phyloP scores from a whole-genome alignment of 2,888 invertebrate species.

The Julus scanicus region DNA sequence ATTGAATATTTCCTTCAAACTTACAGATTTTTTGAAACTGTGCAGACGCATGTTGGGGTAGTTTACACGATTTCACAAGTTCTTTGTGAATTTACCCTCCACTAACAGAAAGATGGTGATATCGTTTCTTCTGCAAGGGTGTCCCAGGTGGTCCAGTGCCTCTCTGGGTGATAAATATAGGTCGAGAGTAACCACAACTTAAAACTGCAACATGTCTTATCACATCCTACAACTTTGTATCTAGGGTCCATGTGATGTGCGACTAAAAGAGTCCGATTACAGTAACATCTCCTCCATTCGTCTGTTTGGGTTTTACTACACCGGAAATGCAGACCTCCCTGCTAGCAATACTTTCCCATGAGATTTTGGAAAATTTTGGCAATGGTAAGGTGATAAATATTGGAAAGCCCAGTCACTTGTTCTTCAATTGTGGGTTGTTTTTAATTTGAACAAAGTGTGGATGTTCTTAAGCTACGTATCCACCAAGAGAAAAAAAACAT shows the following conservation, averaged over 20 bases:
- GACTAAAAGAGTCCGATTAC: neutral
- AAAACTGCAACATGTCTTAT: neutral
- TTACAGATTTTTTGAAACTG: no score
- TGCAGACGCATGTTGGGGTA: no score
- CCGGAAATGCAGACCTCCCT: neutral
- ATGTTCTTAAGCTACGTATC: no score
- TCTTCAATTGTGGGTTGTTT: no score
- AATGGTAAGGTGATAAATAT: no score
- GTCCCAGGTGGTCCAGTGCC: neutral
- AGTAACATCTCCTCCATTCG: neutral
- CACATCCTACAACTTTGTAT: neutral
- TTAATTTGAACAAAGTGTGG: no score
- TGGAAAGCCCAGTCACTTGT: no score
- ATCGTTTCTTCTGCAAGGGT: neutral
- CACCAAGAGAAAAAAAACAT: no score
- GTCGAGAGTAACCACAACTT: neutral
- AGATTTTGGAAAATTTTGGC: neutral
- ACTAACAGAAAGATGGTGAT: neutral
- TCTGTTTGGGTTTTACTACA: neutral
- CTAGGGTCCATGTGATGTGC: neutral
- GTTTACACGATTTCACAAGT: no score
- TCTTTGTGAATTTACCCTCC: no score
- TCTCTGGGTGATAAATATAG: neutral
- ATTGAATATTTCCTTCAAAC: no score
- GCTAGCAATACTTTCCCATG: neutral